Percentiles rank a stretch among this genome's conserved stretches.
Evolutionary conservation across 2,113 vertebrate species (phyloP).

Genomic region (Actinemys pallida): DNA sequence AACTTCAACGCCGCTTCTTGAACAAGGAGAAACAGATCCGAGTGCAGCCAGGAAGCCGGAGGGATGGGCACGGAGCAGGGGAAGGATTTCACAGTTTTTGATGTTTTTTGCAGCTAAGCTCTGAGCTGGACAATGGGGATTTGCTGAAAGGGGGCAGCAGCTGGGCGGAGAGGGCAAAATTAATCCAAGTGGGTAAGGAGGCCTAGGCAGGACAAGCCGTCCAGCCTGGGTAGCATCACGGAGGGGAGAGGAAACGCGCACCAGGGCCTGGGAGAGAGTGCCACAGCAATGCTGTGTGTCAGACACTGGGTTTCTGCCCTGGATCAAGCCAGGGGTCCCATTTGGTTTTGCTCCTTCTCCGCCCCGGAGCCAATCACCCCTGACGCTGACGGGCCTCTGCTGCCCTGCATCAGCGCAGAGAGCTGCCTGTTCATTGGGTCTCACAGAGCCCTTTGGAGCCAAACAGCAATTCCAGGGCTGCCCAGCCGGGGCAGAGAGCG

Average conservation of each 20-base stretch:
- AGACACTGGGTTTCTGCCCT: not conserved
- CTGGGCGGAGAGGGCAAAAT: too few species aligned
- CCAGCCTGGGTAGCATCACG: not conserved
- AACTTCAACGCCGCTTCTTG: not conserved
- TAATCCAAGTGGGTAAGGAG: too few species aligned
- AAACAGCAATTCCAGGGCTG: not conserved
- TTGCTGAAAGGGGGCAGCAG: not conserved
- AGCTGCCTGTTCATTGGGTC: not conserved
- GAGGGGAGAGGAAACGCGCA: not conserved
- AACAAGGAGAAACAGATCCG: not conserved
- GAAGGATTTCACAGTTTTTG: not conserved
- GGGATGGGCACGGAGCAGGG: not conserved
- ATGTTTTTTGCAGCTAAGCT: not conserved
- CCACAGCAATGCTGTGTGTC: not conserved
- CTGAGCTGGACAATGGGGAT: not conserved
- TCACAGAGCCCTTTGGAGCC: not conserved
- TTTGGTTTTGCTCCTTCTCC: not conserved
- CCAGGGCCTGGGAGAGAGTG: not conserved
- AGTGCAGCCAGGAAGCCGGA: not conserved
- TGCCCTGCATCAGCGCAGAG: not conserved
- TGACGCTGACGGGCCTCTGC: accelerated
- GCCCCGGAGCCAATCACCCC: accelerated
- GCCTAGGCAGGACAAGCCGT: not conserved
- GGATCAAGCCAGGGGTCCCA: not conserved
- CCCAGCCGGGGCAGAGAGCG: not conserved